Conservation (phyloP, 2,113 vertebrate species). For the Propithecus coquereli region DNA sequence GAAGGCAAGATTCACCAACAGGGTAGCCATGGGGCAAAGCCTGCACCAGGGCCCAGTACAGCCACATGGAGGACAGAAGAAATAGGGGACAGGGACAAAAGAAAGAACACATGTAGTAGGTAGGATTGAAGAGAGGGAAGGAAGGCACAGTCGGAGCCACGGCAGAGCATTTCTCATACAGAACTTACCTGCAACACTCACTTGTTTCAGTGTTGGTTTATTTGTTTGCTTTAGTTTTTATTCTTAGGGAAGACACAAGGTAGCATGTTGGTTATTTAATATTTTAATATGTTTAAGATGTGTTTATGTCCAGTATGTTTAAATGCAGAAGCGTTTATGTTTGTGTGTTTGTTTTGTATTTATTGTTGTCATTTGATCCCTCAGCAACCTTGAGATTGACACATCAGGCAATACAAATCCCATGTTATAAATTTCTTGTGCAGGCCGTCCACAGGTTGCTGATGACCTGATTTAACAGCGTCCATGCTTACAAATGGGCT, state of each 20-base stretch:
- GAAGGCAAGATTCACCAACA: background rate
- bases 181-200: background rate
- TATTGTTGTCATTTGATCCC: background rate
- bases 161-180: accelerated
- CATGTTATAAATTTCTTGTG: too few relatives aligned
- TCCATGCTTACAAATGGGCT: too few relatives aligned
- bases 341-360: background rate
- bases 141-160: background rate
- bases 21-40: too few relatives aligned
- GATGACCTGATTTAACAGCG: too few relatives aligned
- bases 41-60: accelerated
- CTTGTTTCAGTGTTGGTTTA: background rate
- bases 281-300: background rate
- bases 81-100: background rate
- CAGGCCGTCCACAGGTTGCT: too few relatives aligned
- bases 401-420: accelerated
- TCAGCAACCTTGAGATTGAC: background rate
- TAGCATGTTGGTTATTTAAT: background rate
- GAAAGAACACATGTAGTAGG: background rate
- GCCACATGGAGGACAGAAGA: background rate
- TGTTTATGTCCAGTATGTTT: background rate
- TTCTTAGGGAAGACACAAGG: background rate
- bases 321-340: background rate
- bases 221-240: background rate
- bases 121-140: too few relatives aligned